phyloP scores from a whole-genome alignment of 2,888 invertebrate species.

The Catocala fraxini region DNA sequence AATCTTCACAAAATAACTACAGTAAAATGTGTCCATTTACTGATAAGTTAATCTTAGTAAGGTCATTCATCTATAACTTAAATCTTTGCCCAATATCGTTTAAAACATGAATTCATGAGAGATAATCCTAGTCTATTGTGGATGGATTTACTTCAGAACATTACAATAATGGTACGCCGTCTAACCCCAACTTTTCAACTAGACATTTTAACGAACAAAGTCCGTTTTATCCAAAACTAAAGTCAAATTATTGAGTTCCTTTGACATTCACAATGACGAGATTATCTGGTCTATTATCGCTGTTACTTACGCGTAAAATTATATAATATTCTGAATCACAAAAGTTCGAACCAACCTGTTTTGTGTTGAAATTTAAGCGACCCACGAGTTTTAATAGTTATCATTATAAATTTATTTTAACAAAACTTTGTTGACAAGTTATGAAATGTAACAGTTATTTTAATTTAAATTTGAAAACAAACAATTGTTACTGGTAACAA shows the following conservation, averaged over 20 bases:
- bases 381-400: constrained; percentile 23
- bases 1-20: too few species aligned
- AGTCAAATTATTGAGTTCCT: not conserved
- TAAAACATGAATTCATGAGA: too few species aligned
- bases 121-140: too few species aligned
- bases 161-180: too few species aligned
- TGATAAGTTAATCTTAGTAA: too few species aligned
- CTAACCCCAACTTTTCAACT: not conserved
- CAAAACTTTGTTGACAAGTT: constrained; percentile 30
- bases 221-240: constrained; percentile 2
- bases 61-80: too few species aligned
- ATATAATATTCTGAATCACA: constrained; percentile 12
- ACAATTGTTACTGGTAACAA: constrained; percentile 24
- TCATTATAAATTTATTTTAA: constrained; percentile 20
- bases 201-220: constrained; percentile 2
- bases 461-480: constrained; percentile 32
- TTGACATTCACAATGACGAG: constrained; percentile 10
- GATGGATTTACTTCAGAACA: too few species aligned
- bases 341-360: constrained; percentile 15
- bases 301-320: constrained; percentile 16
- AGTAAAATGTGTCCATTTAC: too few species aligned
- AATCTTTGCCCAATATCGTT: too few species aligned
- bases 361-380: constrained; percentile 23
- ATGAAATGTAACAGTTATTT: constrained; percentile 29
- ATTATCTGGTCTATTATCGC: constrained; percentile 12